phyloP scores from a whole-genome alignment of 2,888 invertebrate genomes.

The Mellilla xanthometata region DNA sequence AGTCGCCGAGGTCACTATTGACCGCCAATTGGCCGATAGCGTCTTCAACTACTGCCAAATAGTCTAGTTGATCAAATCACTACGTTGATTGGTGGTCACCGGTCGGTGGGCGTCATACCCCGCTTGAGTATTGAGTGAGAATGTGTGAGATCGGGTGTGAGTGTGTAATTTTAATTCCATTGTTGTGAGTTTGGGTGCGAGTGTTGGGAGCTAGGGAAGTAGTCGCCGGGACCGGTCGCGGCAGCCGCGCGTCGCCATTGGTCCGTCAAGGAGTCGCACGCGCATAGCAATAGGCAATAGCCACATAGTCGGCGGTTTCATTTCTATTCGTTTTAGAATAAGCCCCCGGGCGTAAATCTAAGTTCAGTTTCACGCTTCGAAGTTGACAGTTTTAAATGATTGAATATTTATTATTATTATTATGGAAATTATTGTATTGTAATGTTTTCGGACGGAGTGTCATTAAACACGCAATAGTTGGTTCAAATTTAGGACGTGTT shows the following conservation, averaged over 20 bases:
- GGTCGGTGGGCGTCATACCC: constrained; percentile 26
- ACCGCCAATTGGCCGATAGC: constrained; percentile 36
- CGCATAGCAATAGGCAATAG: constrained; percentile 69
- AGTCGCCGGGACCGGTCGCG: not conserved
- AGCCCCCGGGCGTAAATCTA: constrained; percentile 69
- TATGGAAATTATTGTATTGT: constrained; percentile 48
- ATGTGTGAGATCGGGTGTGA: constrained; percentile 22
- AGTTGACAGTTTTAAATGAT: constrained; percentile 56
- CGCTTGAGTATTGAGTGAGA: constrained; percentile 20
- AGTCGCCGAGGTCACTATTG: constrained; percentile 28
- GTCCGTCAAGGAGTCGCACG: constrained; percentile 30
- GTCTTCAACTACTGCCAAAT: constrained; percentile 46
- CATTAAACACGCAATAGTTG: constrained; percentile 84
- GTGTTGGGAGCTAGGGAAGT: not conserved
- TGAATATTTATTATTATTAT: constrained; percentile 54
- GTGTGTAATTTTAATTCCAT: constrained; percentile 32
- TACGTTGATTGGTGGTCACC: constrained; percentile 41
- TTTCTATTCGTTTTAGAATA: constrained; percentile 82
- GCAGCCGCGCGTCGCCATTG: constrained; percentile 32
- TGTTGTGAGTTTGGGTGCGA: constrained; percentile 27
- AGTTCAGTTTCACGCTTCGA: constrained; percentile 78
- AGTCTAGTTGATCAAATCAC: constrained; percentile 42
- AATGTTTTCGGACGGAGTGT: constrained; percentile 77
- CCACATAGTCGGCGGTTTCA: constrained; percentile 76
- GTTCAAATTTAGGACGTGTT: constrained; percentile 70